Base-by-base conservation (phyloP, 2,888 invertebrate genomes). In the Cryptocephalus primarius region DNA sequence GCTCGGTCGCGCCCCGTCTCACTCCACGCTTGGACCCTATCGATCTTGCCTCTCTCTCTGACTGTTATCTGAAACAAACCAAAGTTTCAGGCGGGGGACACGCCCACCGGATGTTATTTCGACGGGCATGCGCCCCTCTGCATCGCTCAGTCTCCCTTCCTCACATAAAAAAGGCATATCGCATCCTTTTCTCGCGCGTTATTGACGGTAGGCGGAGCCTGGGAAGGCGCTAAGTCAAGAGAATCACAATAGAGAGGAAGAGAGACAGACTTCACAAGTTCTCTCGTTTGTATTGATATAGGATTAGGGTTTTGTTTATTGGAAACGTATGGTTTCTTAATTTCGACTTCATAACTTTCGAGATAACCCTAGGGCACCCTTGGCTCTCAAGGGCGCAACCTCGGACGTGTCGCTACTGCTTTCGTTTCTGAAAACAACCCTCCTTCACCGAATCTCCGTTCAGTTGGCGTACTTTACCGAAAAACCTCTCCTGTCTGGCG, bases 141-240 rank as follows among this genome's bases (percentile, higher is more conserved):
- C 22, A 6, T 22, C 44, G 45, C 38, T 47, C 47, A 40, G 48
- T 62, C 62, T 60, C 53, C 55, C 50, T 64, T 55, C 50, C 42
- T 46, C 52, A 32, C 47, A 45, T 47, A 45, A 50, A 44, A 43
- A 43, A 48, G 40, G 45, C 38, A 58, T 59, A 51, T 52, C 51
- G 48, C 51, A 44, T 60, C 59, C 50, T 51, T 48, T 49, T 14
- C 42, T 34, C 47, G 49, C 47, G 52, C 54, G 59, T 60, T 64
- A 66, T 66, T 65, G 64, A 64, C 60, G 57, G 60, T 53, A 55
- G 69, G 69, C 57, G 69, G 65, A 54, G 60, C 60, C 59, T 60
- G 44, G 45, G 46, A 59, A 67, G 68, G 66, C 68, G 69, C 65
- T 66, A 70, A 70, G 70, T 69, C 69, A 70, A 62, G 62, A 60